Evolutionary conservation across 1,140 invertebrate genomes (phyloP).

Genomic region (Rhynchophorus ferrugineus): DNA sequence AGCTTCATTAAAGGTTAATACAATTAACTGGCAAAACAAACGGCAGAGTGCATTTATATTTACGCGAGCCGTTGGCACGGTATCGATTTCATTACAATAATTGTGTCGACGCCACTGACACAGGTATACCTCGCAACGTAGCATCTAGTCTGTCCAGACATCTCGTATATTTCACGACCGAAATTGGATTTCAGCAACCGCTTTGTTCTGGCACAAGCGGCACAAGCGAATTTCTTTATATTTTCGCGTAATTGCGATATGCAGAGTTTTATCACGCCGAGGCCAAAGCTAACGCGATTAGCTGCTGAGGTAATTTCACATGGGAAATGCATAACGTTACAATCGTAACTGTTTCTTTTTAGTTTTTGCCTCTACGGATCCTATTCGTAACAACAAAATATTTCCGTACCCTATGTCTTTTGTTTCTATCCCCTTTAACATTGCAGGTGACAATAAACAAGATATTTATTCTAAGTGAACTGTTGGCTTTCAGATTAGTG

Average conservation of each 20-base stretch:
- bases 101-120: not conserved
- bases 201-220: slow-evolving; percentile 9
- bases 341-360: not conserved
- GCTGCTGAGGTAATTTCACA: slow-evolving; percentile 12
- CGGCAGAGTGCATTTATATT: too few species aligned
- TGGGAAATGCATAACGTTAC: slow-evolving; percentile 10
- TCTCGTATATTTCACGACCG: not conserved
- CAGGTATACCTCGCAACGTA: not conserved
- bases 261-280: slow-evolving; percentile 12
- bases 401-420: too few species aligned
- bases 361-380: too few species aligned
- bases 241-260: slow-evolving; percentile 15
- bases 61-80: too few species aligned
- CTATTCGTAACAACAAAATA: too few species aligned
- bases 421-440: too few species aligned
- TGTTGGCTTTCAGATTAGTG: too few species aligned
- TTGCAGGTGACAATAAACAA: too few species aligned
- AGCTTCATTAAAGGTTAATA: too few species aligned
- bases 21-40: too few species aligned
- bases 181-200: slow-evolving; percentile 8
- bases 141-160: not conserved
- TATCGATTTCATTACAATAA: too few species aligned
- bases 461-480: too few species aligned
- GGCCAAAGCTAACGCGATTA: slow-evolving; percentile 14
- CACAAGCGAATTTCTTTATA: slow-evolving; percentile 12